A percentile compares a stretch with the other conserved stretches of the same genome.
phyloP scores from a whole-genome alignment of 2,888 invertebrate genomes.

The Allophyes oxyacanthae region DNA sequence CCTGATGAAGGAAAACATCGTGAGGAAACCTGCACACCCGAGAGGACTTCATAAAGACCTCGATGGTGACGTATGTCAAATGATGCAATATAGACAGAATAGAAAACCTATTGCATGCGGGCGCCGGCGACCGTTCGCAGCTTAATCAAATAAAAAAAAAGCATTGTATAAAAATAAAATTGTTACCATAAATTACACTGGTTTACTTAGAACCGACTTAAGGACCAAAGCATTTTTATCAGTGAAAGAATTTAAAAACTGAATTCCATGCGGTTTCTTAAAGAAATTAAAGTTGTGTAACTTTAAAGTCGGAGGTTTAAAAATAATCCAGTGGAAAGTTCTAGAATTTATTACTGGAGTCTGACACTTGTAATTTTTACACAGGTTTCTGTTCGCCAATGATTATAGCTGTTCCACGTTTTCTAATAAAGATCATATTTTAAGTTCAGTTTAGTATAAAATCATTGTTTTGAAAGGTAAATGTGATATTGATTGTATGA shows the following conservation, averaged over 20 bases:
- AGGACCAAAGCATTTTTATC: conserved; percentile 37
- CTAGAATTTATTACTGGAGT: conserved; percentile 41
- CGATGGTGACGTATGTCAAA: too few species aligned
- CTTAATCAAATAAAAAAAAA: neutral
- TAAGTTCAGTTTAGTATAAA: neutral
- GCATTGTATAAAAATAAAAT: conserved; percentile 23
- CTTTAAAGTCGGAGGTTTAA: conserved; percentile 26
- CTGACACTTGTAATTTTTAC: conserved; percentile 40
- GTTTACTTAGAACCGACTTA: conserved; percentile 26
- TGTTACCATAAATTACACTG: conserved; percentile 31
- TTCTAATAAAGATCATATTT: conserved; percentile 18
- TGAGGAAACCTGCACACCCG: too few species aligned
- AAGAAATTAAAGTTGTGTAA: conserved; percentile 38
- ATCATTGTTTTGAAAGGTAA: too few species aligned
- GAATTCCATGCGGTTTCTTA: conserved; percentile 19
- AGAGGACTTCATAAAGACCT: too few species aligned
- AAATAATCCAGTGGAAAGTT: conserved; percentile 44
- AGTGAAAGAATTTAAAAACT: conserved; percentile 35
- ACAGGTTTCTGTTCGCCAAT: conserved; percentile 26
- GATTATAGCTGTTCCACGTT: conserved; percentile 21
- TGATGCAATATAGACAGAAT: too few species aligned
- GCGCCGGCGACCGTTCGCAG: too few species aligned
- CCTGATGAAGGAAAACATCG: too few species aligned
- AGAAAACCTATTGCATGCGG: too few species aligned
- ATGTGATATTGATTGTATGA: too few species aligned